These are phyloP conservation scores for Cyanocitta stelleri DNA, from an alignment of 2,113 vertebrate genomes.

Conservation along the genomic window DNA sequence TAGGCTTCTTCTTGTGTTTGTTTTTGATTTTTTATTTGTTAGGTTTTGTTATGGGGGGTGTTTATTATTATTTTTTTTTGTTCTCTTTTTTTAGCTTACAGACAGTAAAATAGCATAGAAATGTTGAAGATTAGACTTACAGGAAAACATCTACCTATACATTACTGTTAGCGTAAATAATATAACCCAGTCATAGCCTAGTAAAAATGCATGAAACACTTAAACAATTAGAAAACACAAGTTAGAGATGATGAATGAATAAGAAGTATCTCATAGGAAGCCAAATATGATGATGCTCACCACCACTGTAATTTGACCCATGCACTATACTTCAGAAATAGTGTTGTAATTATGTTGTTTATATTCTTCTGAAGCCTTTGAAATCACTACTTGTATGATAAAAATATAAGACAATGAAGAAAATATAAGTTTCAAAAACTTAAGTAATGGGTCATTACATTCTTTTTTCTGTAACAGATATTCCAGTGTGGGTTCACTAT, in stretches of 20 bases:
- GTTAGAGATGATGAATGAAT: not conserved
- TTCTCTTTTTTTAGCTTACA: not conserved
- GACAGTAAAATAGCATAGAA: not conserved
- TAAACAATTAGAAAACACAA: not conserved
- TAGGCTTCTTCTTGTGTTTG: not conserved
- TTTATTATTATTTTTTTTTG: not conserved
- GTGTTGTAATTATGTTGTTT: not conserved
- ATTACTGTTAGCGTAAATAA: not conserved
- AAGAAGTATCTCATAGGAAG: not conserved
- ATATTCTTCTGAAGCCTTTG: not conserved
- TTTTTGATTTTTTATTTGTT: not conserved
- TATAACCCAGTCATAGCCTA: not conserved
- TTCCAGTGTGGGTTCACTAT: not conserved
- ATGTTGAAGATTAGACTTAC: not conserved
- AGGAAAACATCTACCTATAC: not conserved
- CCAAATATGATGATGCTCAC: not conserved
- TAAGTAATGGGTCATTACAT: not conserved
- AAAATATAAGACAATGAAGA: not conserved
- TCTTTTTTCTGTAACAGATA: not conserved
- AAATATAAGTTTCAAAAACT: not conserved
- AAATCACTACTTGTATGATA: fast-evolving
- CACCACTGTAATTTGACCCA: not conserved
- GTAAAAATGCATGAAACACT: not conserved
- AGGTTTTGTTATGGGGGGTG: not conserved
- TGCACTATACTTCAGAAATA: not conserved